Conservation (phyloP, 2,888 invertebrate genomes). For the Neocrepidodera transversa region DNA sequence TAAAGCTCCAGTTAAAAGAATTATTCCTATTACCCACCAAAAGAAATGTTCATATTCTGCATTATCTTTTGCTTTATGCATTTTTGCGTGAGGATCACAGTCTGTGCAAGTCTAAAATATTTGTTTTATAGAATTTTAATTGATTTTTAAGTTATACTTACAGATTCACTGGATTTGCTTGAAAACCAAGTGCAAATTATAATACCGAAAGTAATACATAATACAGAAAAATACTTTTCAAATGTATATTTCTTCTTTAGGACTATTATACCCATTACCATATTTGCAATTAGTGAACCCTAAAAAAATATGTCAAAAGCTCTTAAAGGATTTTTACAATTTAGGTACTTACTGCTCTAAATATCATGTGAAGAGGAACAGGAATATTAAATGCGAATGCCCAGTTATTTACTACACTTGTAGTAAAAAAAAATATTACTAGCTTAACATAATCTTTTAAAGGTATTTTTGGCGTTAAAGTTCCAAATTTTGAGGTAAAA, state of each 20-base stretch:
- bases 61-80: slow-evolving; percentile 52
- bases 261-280: slow-evolving; percentile 92
- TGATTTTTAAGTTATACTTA: slow-evolving; percentile 31
- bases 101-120: slow-evolving; percentile 49
- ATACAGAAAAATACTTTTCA: slow-evolving; percentile 88
- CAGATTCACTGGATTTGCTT: slow-evolving; percentile 61
- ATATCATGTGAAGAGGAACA: slow-evolving; percentile 98
- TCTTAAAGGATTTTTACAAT: too few relatives aligned
- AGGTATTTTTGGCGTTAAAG: slow-evolving; percentile 74
- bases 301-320: slow-evolving; percentile 62
- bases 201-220: slow-evolving; percentile 94
- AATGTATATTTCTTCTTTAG: slow-evolving; percentile 81
- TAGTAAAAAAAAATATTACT: slow-evolving; percentile 89
- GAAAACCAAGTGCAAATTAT: slow-evolving; percentile 90
- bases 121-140: neutral
- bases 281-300: slow-evolving; percentile 96
- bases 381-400: slow-evolving; percentile 96
- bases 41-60: slow-evolving; percentile 63
- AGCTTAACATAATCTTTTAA: slow-evolving; percentile 82
- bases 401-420: slow-evolving; percentile 93
- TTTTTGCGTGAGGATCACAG: slow-evolving; percentile 55
- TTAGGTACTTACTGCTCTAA: slow-evolving; percentile 81
- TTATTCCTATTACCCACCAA: slow-evolving; percentile 76
- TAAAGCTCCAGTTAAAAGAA: slow-evolving; percentile 83
- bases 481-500: slow-evolving; percentile 84